Evolutionary conservation across 64 coral and sea anemone species (phyloP), one percentile per base, ranked within the genome.

Genomic region (Hydrozoanthus tunicans): DNA sequence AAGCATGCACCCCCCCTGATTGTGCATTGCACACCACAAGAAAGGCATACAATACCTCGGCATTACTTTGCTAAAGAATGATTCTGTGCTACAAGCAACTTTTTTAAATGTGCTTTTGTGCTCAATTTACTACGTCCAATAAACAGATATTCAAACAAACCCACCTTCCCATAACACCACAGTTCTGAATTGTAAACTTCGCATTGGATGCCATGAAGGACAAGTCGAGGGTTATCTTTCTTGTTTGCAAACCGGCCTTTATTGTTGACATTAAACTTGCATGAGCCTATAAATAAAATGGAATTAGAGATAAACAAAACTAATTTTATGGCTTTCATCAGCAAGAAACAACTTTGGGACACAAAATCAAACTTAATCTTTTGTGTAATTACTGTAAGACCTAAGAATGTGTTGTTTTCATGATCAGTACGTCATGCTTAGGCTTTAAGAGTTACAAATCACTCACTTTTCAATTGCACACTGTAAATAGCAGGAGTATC

Each of bases 211-310:
- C 58, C 11, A 88, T 43, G 70, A 88, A 88, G 60, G 84, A 73
- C 7, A 57, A 88, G 68, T 74, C 51, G 20, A 88, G 55, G 84
- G 59, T 74, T 43, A 88, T 75, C 60, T 88, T 26, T 56, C 68
- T 73, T 88, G 57, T 72, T 51, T 73, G 84, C n/a, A 88, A 88
- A 74, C 84, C 84, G 14, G 84, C 32, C 84, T 88, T 88, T 23
- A 88, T 74, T 60, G 84, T 60, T 15, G 84, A 88, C 20, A 59
- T 6, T 57, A 88, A 88, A 58, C 68, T 73, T 43, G 84, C 68
- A 4, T 73, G 56, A 27, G 84, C 84, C 84, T 88, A 25, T 53
- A 52, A 12, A 27, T 10, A 11, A 76, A 76, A 76, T 69, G 14
- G 32, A 43, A 43, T 43, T 43, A 43, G 32, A 43, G 32, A 43